Evolutionary conservation across 1,140 invertebrate genomes (phyloP).

Genomic region (Scaptomyza pallida): DNA sequence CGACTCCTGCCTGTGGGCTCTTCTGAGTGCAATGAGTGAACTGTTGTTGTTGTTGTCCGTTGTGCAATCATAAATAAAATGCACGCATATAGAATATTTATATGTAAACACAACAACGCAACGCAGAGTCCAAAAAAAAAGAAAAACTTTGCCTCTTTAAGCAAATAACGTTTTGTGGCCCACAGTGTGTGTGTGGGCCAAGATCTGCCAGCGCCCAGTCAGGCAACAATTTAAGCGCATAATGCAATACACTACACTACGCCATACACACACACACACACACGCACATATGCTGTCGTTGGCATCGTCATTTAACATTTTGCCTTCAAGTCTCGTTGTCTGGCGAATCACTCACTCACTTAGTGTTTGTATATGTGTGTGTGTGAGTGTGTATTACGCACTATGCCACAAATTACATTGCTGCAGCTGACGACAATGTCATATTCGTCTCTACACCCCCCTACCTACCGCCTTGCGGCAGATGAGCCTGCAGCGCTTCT

Average conservation of each 20-base stretch:
- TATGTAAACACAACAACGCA: conserved; percentile 60
- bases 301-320: conserved; percentile 79
- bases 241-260: conserved; percentile 25
- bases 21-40: conserved; percentile 45
- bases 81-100: conserved; percentile 73
- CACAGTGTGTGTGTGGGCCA: conserved; percentile 22
- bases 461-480: too few relatives aligned
- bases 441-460: conserved; percentile 4
- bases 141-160: conserved; percentile 31
- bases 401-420: conserved; percentile 68
- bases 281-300: conserved; percentile 30
- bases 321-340: conserved; percentile 77
- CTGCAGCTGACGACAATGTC: conserved; percentile 50
- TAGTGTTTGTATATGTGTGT: conserved; percentile 36
- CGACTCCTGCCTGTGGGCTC: neutral
- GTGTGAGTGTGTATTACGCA: conserved; percentile 42
- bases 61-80: conserved; percentile 78
- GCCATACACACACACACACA: conserved; percentile 2
- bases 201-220: conserved; percentile 17
- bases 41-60: conserved; percentile 38
- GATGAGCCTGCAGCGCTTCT: conserved; percentile 47
- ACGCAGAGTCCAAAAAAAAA: conserved; percentile 18
- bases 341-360: conserved; percentile 80
- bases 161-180: conserved; percentile 32
- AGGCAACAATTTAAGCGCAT: conserved; percentile 39